A percentile compares a stretch with the other conserved stretches of the same genome.
Conservation (phyloP, 2,888 invertebrate genomes). For the Stramonita haemastoma region DNA sequence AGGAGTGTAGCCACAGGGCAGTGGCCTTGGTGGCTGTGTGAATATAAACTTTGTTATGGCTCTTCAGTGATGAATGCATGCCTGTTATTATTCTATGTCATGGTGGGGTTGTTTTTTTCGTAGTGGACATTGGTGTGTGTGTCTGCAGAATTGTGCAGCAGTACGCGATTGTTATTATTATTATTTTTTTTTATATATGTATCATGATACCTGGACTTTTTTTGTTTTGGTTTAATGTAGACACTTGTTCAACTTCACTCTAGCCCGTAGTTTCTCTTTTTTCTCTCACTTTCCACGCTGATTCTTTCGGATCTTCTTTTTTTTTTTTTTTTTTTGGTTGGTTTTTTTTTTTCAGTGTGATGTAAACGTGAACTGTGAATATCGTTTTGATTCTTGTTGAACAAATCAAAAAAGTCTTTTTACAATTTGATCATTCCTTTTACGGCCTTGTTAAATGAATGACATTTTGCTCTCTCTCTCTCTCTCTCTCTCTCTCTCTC, state of each 20-base stretch:
- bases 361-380: background rate
- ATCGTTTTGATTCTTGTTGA: conserved; percentile 19
- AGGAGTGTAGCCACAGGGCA: too few species aligned
- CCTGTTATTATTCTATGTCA: too few species aligned
- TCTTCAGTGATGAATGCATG: too few species aligned
- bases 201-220: background rate
- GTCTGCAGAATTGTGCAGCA: too few species aligned
- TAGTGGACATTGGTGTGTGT: too few species aligned
- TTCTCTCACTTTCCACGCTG: conserved; percentile 14
- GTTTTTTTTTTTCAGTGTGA: background rate
- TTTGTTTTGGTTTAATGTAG: background rate
- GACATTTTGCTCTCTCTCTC: background rate
- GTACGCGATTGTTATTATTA: too few species aligned
- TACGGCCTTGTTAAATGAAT: conserved; percentile 26
- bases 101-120: too few species aligned
- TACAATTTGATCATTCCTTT: conserved; percentile 19
- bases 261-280: background rate
- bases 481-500: background rate
- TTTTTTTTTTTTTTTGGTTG: background rate
- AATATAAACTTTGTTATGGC: too few species aligned
- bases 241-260: conserved; percentile 22
- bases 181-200: too few species aligned
- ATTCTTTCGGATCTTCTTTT: background rate
- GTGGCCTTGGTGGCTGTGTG: too few species aligned
- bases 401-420: conserved; percentile 29